Base-by-base conservation (phyloP, 2,797 vertebrate species). In the Morus bassanus region DNA sequence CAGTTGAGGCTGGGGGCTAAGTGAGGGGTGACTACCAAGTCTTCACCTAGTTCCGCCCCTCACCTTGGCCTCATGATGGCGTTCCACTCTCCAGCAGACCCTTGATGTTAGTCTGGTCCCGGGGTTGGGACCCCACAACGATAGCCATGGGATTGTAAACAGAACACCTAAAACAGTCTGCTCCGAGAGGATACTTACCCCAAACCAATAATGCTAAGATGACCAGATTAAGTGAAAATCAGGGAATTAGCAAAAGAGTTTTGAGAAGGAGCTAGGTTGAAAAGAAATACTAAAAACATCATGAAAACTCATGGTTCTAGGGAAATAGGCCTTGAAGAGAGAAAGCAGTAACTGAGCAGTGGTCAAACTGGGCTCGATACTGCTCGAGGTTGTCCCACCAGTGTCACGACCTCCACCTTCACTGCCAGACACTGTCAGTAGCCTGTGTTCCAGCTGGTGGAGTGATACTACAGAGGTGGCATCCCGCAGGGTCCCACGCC, bases 241-340 rank as follows among this genome's bases (percentile, higher is more conserved):
- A 7, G 15, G 46, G 14, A 56, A 61, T 56, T 54, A 43, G 6
- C 30, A 23, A 30, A 51, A 60, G 27, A 25, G 13, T 35, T 78
- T 17, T 14, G 31, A 61, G 64, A n/a, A 56, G 33, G 33, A 27
- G 39, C 13, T 64, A 22, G 13, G 4, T 60, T 73, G 46, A 48
- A 46, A 80, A 83, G 18, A 88, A 68, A 23, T 54, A 33, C 1
- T 46, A 21, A 46, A 83, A 46, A 11, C 5, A 6, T 27, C 2
- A 11, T 17, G 37, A 43, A 48, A 61, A 61, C 22, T 76, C 5
- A 0, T 19, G 22, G 17, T 17, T 88, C 10, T 56, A 1, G 1
- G 27, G 18, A 17, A 51, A 18, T 24, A 61, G 63, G 27, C 37
- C 39, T 54, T 67, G 27, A 54, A 50, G 39, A 59, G 50, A 86